Evolutionary conservation across 2,888 invertebrate species (phyloP).

Genomic region (Agriopis leucophaearia): DNA sequence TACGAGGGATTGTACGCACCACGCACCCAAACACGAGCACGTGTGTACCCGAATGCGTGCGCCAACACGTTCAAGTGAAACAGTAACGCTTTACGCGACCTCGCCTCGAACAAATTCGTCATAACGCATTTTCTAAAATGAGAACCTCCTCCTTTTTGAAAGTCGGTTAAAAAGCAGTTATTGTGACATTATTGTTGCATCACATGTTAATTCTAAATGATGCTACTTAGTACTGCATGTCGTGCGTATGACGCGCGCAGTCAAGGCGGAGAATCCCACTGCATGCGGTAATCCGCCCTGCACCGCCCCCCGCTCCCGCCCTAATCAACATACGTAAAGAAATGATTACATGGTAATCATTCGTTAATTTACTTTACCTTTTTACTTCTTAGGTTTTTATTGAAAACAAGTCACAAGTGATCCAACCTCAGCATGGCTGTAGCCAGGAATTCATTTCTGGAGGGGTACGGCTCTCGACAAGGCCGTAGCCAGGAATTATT

Average conservation of each 20-base stretch:
- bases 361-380: background rate
- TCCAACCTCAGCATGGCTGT: no score
- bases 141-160: no score
- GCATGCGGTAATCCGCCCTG: conserved; percentile 20
- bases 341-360: background rate
- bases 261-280: conserved; percentile 21
- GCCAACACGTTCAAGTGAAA: no score
- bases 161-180: no score
- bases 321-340: conserved; percentile 4
- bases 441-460: no score
- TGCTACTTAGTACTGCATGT: background rate
- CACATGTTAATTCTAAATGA: no score
- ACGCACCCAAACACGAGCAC: background rate
- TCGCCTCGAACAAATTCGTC: no score
- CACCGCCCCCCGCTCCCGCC: background rate
- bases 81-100: no score
- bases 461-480: no score
- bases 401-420: background rate
- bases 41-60: background rate
- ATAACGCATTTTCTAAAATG: no score
- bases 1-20: conserved; percentile 6
- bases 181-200: no score
- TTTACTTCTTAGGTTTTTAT: background rate
- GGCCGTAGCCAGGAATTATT: no score
- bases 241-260: background rate